Evolutionary conservation across 1,140 invertebrate genomes (phyloP), one percentile per base, ranked within the genome.

Genomic region (Hylaeus volcanicus): DNA sequence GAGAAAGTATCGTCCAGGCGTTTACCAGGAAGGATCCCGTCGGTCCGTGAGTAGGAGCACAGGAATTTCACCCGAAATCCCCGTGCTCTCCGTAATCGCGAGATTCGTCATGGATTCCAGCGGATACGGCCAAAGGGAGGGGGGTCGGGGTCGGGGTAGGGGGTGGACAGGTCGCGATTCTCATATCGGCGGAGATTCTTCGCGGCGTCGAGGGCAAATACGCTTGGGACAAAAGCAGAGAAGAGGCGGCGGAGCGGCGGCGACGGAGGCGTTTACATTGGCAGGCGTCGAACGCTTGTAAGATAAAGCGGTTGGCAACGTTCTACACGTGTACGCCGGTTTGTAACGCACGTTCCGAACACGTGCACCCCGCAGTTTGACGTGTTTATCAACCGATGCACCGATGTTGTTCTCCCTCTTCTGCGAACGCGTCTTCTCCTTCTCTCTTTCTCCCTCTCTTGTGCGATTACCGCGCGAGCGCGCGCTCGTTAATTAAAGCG

Each of bases 401-500:
- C 51, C 70, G 55, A 4, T 58, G 84, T 63, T 15, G 70, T 66
- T 69, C 74, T 87, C 78, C 79, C 74, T 82, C 80, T 73, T 48
- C 74, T 26, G 14, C 74, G 53, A 69, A 73, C 48, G 60, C 68
- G 61, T 58, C 60, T 41, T 43, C 48, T 12, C 26, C 58, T 12
- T n/a, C 43, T 58, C 53, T 53, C 63, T 73, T 48, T 65, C 65
- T 58, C 63, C 45, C 45, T 79, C 68, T 78, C 45, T 41, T 63
- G 39, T 48, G 53, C 76, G 84, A 86, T 86, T 68, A 71, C 81
- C 71, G 60, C 80, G 15, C 26, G 68, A 69, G 74, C 39, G 60
- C 55, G 70, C 66, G 87, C 75, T 84, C 76, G 66, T 88, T 88
- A 88, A 88, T 88, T 86, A 88, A 88, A 86, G 58, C 83, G 80